Evolutionary conservation across 2,113 vertebrate genomes (phyloP).

Genomic region (Prinia subflava): DNA sequence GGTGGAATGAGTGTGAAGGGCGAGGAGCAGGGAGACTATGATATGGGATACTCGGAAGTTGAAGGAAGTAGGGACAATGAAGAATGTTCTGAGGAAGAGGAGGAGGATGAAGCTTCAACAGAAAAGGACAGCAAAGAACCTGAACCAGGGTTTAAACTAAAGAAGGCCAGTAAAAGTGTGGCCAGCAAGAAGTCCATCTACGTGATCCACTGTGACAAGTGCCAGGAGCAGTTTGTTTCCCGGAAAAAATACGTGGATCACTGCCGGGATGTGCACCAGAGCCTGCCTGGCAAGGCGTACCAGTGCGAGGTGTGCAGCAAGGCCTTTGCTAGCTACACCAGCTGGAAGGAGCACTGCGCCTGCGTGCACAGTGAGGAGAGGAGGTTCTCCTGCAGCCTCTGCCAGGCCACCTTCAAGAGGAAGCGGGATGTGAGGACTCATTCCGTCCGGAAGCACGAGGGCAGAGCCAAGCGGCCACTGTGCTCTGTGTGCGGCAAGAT

Average conservation of each 20-base stretch:
- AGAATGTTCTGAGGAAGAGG: background rate
- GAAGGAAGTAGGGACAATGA: background rate
- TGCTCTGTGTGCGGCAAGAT: conserved; percentile 72
- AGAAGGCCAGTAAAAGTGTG: background rate
- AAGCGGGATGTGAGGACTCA: conserved; percentile 64
- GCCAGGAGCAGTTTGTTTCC: conserved; percentile 48
- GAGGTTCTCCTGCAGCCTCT: conserved; percentile 66
- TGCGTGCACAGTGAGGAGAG: conserved; percentile 67
- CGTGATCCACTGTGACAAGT: conserved; percentile 47
- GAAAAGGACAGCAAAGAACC: background rate
- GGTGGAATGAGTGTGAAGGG: conserved; percentile 19
- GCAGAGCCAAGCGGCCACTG: conserved; percentile 57
- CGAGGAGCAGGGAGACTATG: background rate
- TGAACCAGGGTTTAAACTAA: background rate
- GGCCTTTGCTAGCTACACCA: conserved; percentile 53
- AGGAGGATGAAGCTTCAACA: background rate
- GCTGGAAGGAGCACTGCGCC: conserved; percentile 62
- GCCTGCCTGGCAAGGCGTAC: conserved; percentile 59
- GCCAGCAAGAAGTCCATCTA: background rate
- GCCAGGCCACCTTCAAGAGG: conserved; percentile 63
- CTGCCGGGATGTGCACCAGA: conserved; percentile 54
- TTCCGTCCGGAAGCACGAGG: conserved; percentile 58
- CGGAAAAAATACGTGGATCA: conserved; percentile 55
- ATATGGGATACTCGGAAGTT: background rate
- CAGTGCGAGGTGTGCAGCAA: conserved; percentile 67